These are phyloP conservation scores for Neria commutata DNA, from an alignment of 2,888 invertebrate genomes.

Conservation along the genomic window DNA sequence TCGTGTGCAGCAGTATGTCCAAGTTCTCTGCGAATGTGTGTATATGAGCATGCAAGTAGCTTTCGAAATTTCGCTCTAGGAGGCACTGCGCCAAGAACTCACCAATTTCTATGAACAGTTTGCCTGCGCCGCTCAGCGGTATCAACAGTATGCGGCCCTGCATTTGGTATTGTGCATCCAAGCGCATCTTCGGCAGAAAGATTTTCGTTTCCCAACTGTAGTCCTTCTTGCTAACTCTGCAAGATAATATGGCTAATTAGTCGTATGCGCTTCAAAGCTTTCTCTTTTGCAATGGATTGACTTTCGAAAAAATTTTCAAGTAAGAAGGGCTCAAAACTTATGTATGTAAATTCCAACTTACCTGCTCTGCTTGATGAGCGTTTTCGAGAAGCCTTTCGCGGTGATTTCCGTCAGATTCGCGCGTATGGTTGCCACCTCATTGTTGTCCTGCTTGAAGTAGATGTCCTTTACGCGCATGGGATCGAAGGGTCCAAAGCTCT, in stretches of 20 bases:
- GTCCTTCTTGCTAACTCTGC: slow-evolving; percentile 69
- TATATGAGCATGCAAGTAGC: background rate
- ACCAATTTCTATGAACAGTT: slow-evolving; percentile 76
- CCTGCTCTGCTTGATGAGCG: slow-evolving; percentile 68
- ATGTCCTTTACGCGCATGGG: slow-evolving; percentile 70
- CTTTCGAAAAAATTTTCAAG: background rate
- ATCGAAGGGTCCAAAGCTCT: slow-evolving; percentile 67
- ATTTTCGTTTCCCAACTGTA: slow-evolving; percentile 72
- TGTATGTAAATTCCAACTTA: slow-evolving; percentile 51
- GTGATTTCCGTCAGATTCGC: slow-evolving; percentile 71
- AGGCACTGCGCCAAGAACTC: slow-evolving; percentile 25
- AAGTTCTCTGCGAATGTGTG: slow-evolving; percentile 65
- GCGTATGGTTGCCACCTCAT: slow-evolving; percentile 73
- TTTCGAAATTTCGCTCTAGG: background rate
- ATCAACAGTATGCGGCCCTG: slow-evolving; percentile 71
- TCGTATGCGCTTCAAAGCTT: too few relatives aligned
- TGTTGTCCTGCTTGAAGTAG: slow-evolving; percentile 72
- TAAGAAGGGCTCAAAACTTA: too few relatives aligned
- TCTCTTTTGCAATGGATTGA: background rate
- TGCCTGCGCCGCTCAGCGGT: slow-evolving; percentile 70
- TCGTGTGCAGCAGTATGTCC: slow-evolving; percentile 69
- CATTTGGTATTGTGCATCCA: slow-evolving; percentile 72
- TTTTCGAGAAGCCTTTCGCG: slow-evolving; percentile 69
- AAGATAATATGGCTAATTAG: background rate
- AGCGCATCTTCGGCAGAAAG: slow-evolving; percentile 68